Evolutionary conservation across 1,140 invertebrate species (phyloP).

Genomic region (Drosophila pachea): DNA sequence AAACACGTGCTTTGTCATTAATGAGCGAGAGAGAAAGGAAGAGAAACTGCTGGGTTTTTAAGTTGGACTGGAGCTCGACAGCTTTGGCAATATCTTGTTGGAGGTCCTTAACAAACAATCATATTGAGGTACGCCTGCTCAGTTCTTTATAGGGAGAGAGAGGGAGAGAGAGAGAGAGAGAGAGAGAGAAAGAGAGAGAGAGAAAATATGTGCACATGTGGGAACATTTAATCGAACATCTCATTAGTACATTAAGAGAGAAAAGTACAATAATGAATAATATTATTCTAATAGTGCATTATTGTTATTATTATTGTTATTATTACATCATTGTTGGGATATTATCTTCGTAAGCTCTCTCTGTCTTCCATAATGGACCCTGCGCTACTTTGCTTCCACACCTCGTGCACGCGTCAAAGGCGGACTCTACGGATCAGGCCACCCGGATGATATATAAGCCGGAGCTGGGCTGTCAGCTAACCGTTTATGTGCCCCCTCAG

Average conservation of each 20-base stretch:
- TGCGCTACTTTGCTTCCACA: neutral
- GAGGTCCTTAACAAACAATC: too few species aligned
- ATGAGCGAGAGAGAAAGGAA: constrained; percentile 38
- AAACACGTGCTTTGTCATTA: constrained; percentile 60
- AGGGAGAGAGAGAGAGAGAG: too few species aligned
- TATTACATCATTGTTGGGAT: neutral
- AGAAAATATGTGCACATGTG: too few species aligned
- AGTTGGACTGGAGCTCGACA: too few species aligned
- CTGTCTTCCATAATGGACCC: neutral
- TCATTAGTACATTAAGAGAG: too few species aligned
- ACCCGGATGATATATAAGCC: constrained; percentile 47
- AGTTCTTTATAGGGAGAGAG: too few species aligned
- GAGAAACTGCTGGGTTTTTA: constrained; percentile 43
- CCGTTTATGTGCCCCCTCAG: constrained; percentile 16
- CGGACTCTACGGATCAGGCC: constrained; percentile 9
- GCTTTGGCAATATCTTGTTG: neutral
- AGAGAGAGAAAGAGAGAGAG: too few species aligned
- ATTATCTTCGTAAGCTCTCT: neutral
- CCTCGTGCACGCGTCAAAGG: constrained; percentile 15
- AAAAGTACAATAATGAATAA: too few species aligned
- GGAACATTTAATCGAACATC: too few species aligned
- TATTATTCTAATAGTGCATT: neutral
- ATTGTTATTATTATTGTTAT: neutral
- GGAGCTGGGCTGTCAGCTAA: constrained; percentile 21
- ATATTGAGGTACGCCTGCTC: too few species aligned